phyloP scores from a whole-genome alignment of 2,888 invertebrate genomes.

The Andrena trimmerana region DNA sequence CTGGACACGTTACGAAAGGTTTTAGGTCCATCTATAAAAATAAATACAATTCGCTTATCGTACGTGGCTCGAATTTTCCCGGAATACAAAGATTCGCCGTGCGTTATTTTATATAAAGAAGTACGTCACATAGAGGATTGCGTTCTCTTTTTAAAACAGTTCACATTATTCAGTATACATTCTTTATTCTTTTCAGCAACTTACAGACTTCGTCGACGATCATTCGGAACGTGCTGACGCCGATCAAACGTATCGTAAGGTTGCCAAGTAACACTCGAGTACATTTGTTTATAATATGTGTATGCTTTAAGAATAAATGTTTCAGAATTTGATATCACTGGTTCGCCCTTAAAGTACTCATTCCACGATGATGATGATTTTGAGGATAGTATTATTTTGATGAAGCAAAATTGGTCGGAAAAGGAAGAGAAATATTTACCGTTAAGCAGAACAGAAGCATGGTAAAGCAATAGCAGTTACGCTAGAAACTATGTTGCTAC shows the following conservation, averaged over 20 bases:
- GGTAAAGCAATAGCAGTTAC: constrained; percentile 52
- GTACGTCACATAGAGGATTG: constrained; percentile 27
- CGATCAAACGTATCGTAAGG: constrained; percentile 30
- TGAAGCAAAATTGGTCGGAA: constrained; percentile 69
- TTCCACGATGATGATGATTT: constrained; percentile 67
- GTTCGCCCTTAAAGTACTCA: constrained; percentile 75
- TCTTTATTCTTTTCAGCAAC: constrained; percentile 30
- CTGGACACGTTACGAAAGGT: constrained; percentile 19
- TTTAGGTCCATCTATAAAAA: constrained; percentile 40
- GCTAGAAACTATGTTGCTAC: not conserved
- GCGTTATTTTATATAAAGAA: constrained; percentile 60
- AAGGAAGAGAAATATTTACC: constrained; percentile 74
- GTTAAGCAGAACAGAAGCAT: constrained; percentile 65
- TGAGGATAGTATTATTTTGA: constrained; percentile 63
- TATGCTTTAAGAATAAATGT: not conserved
- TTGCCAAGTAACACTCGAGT: not conserved
- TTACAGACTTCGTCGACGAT: not conserved
- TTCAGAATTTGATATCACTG: constrained; percentile 72
- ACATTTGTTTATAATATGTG: constrained; percentile 1
- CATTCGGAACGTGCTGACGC: not conserved
- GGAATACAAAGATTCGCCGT: constrained; percentile 49
- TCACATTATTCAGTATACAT: not conserved
- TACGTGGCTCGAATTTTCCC: constrained; percentile 71
- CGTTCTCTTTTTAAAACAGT: not conserved
- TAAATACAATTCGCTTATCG: constrained; percentile 61